phyloP scores from a whole-genome alignment of 2,888 invertebrate species.

The Biston betularia region DNA sequence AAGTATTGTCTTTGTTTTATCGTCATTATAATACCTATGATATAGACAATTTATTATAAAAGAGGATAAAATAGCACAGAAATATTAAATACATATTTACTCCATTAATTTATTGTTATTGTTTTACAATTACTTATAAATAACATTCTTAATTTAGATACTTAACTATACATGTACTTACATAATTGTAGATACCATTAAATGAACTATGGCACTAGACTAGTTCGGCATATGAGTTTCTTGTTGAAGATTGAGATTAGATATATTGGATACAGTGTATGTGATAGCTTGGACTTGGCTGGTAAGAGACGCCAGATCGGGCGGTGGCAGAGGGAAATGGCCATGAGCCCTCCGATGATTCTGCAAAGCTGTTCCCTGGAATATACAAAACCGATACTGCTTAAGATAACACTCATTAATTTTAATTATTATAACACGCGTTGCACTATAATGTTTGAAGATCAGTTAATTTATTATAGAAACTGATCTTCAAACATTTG shows the following conservation, averaged over 20 bases:
- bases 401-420: no score
- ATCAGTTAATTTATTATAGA: no score
- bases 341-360: constrained; percentile 87
- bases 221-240: constrained; percentile 35
- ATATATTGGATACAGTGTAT: constrained; percentile 24
- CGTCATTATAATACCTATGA: no score
- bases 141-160: constrained; percentile 1
- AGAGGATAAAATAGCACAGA: neutral
- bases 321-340: constrained; percentile 70
- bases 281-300: constrained; percentile 40
- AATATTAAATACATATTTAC: neutral
- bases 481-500: no score
- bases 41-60: neutral
- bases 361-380: constrained; percentile 86
- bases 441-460: no score
- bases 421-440: no score
- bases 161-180: neutral
- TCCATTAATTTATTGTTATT: constrained; percentile 3
- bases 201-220: neutral
- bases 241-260: constrained; percentile 27
- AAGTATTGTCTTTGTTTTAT: no score
- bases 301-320: constrained; percentile 31
- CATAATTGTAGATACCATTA: neutral
- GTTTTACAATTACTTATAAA: no score
- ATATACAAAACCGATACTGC: neutral